Percentiles rank a stretch among this genome's conserved stretches.
Evolutionary conservation across 2,797 vertebrate species (phyloP).

Genomic region (Dallia pectoralis): DNA sequence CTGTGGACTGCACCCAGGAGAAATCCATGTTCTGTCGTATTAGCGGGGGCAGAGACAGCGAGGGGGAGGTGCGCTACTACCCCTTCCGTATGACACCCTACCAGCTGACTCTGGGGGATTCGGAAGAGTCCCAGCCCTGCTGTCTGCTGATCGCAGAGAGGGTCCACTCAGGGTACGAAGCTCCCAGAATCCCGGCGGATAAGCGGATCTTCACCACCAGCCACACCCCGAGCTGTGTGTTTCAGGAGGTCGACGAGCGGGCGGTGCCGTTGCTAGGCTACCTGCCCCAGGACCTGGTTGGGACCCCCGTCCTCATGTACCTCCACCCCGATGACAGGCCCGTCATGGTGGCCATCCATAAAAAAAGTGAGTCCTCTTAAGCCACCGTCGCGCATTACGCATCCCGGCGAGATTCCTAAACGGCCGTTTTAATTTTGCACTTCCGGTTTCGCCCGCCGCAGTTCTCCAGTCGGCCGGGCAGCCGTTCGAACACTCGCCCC

Average conservation of each 20-base stretch:
- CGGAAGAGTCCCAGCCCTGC: conserved; percentile 64
- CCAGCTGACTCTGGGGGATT: conserved; percentile 60
- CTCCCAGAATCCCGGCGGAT: conserved; percentile 77
- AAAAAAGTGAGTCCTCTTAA: conserved; percentile 66
- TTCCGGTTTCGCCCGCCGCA: conserved; percentile 26
- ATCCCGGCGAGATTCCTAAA: background rate
- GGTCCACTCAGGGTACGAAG: conserved; percentile 82
- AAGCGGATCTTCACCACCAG: conserved; percentile 83
- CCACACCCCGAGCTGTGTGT: conserved; percentile 79
- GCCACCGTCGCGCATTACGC: background rate
- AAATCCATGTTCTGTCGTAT: conserved; percentile 84
- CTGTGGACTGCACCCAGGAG: conserved; percentile 65
- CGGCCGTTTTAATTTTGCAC: background rate
- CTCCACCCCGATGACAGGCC: conserved; percentile 76
- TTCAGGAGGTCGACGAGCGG: conserved; percentile 82
- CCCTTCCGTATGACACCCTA: conserved; percentile 76
- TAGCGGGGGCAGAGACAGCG: conserved; percentile 60
- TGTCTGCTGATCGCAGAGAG: conserved; percentile 77
- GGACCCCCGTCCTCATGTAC: conserved; percentile 72
- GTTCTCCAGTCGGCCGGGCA: conserved; percentile 74
- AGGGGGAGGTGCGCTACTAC: conserved; percentile 53
- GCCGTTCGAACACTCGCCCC: conserved; percentile 76
- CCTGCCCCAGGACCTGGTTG: conserved; percentile 77
- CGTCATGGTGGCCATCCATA: conserved; percentile 76
- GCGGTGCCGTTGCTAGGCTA: conserved; percentile 75